Conservation (phyloP, 2,888 invertebrate species). For the Cremastobaeus sp. region DNA sequence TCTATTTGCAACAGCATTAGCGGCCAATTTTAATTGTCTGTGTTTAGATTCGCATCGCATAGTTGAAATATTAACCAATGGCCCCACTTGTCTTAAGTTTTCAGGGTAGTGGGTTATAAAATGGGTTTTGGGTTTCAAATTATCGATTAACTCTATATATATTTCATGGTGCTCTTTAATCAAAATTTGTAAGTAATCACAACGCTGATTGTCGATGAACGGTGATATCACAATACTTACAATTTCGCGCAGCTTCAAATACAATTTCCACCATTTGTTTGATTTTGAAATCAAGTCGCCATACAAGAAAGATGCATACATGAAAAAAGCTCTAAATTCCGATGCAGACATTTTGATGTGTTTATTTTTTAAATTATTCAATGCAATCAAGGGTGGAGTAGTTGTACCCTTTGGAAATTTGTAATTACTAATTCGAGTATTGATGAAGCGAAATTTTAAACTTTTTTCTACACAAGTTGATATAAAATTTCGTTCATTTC, state of each 20-base stretch:
- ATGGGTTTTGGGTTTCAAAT: constrained; percentile 31
- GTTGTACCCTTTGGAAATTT: constrained; percentile 31
- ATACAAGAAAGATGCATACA: constrained; percentile 31
- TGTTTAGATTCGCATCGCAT: constrained; percentile 16
- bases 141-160: constrained; percentile 17
- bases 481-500: constrained; percentile 44
- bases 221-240: not conserved
- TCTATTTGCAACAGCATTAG: constrained; percentile 8
- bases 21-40: constrained; percentile 3
- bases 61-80: constrained; percentile 3
- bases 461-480: constrained; percentile 14
- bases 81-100: constrained; percentile 18
- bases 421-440: constrained; percentile 29
- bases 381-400: constrained; percentile 22
- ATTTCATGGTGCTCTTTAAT: constrained; percentile 35
- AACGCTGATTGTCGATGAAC: constrained; percentile 17
- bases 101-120: constrained; percentile 28
- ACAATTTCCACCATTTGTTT: constrained; percentile 38
- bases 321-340: constrained; percentile 45
- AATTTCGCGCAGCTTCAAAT: constrained; percentile 18
- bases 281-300: constrained; percentile 38
- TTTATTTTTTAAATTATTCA: constrained; percentile 35
- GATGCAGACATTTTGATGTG: constrained; percentile 54
- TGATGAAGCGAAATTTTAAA: constrained; percentile 15
- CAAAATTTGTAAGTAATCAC: constrained; percentile 2